Evolutionary conservation across 2,113 vertebrate species (phyloP).

Genomic region (Ophthalmolycus amberensis): DNA sequence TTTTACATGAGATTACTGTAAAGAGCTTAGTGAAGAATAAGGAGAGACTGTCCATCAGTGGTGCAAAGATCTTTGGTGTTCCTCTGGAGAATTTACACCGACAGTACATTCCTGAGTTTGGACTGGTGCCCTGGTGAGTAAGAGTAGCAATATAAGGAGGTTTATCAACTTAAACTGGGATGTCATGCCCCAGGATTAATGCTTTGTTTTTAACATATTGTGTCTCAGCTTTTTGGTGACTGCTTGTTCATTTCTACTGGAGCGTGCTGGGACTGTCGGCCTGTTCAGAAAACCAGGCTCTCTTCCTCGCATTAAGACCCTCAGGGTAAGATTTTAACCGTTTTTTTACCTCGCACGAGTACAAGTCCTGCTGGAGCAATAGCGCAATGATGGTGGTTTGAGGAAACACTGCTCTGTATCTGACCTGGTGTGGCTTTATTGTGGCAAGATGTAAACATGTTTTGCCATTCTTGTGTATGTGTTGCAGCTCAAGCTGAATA

Average conservation of each 20-base stretch:
- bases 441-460: rapidly evolving
- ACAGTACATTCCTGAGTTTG: conserved; percentile 86
- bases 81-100: conserved; percentile 83
- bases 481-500: conserved; percentile 87
- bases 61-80: conserved; percentile 86
- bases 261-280: conserved; percentile 87
- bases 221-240: conserved; percentile 88
- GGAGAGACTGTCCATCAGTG: conserved; percentile 52
- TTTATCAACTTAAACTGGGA: not conserved
- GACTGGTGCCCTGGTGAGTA: conserved; percentile 89
- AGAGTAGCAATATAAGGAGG: not conserved
- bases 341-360: not conserved
- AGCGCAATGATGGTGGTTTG: not conserved
- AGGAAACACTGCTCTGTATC: not conserved
- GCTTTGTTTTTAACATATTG: not conserved
- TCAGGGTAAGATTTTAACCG: conserved; percentile 84
- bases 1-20: conserved; percentile 84
- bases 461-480: conserved; percentile 25
- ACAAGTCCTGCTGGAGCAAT: not conserved
- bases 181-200: not conserved
- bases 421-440: not conserved
- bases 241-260: conserved; percentile 86
- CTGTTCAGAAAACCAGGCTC: conserved; percentile 95
- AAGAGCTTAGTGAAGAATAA: conserved; percentile 74
- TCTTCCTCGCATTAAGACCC: conserved; percentile 87